A percentile compares a stretch with the other conserved stretches of the same genome.
These are phyloP conservation scores for Hydraecia micacea DNA, from an alignment of 2,888 invertebrate genomes.

Conservation along the genomic window DNA sequence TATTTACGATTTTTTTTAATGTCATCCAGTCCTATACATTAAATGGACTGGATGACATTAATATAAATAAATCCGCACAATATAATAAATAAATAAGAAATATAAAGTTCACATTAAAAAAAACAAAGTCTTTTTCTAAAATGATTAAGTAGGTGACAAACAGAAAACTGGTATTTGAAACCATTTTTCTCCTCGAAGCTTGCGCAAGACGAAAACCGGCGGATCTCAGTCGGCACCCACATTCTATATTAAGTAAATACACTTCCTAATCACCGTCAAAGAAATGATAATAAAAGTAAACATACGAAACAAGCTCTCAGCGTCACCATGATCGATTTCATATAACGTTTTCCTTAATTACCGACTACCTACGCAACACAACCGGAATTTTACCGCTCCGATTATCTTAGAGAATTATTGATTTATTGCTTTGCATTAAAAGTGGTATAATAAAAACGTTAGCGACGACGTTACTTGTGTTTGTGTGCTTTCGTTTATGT, in stretches of 20 bases:
- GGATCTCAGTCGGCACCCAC: slow-evolving; percentile 9
- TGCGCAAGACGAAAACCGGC: neutral
- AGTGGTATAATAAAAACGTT: slow-evolving; percentile 67
- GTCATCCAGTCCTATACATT: neutral
- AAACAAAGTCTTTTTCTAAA: neutral
- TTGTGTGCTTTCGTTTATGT: slow-evolving; percentile 53
- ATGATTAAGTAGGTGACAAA: neutral
- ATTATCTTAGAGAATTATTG: slow-evolving; percentile 69
- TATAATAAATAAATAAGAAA: no score
- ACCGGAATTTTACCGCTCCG: slow-evolving; percentile 69
- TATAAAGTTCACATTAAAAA: neutral
- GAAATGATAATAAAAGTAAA: slow-evolving; percentile 61
- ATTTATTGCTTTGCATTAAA: slow-evolving; percentile 70
- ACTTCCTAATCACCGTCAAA: slow-evolving; percentile 46
- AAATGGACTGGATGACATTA: no score
- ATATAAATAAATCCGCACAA: no score
- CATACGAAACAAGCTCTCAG: slow-evolving; percentile 53
- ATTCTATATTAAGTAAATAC: slow-evolving; percentile 20
- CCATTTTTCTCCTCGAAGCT: neutral
- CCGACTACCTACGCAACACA: slow-evolving; percentile 69
- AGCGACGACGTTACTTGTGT: slow-evolving; percentile 45
- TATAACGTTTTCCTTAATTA: slow-evolving; percentile 70
- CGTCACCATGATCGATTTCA: slow-evolving; percentile 69
- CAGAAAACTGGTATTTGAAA: neutral
- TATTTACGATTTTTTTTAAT: neutral